These are phyloP conservation scores for Anagrus nilaparvatae DNA, from an alignment of 1,140 invertebrate species.

Conservation along the genomic window DNA sequence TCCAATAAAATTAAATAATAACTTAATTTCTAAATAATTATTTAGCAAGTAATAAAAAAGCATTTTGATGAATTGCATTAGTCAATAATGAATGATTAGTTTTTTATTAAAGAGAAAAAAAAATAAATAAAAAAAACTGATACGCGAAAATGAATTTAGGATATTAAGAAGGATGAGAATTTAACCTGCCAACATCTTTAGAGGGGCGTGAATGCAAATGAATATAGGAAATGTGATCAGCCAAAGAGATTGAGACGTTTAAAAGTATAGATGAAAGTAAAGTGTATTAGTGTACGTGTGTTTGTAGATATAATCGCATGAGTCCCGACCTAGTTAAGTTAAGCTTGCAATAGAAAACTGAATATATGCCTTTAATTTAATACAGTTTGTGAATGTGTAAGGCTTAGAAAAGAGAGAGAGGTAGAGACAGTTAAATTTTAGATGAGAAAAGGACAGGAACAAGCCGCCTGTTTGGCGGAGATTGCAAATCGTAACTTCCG, in stretches of 20 bases:
- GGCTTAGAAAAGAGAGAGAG: no score
- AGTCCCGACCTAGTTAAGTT: constrained; percentile 14
- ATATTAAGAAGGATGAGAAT: no score
- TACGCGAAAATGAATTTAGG: not conserved
- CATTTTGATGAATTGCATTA: not conserved
- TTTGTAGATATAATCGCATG: no score
- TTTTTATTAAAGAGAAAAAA: not conserved
- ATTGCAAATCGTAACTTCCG: constrained; percentile 27
- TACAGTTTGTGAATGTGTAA: no score
- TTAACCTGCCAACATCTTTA: not conserved
- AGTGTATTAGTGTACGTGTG: no score
- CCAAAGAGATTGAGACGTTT: constrained; percentile 10
- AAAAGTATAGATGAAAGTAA: no score
- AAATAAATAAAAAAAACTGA: not conserved
- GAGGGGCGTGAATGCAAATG: constrained; percentile 15
- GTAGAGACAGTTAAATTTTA: no score
- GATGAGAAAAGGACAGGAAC: no score
- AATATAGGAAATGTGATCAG: constrained; percentile 14
- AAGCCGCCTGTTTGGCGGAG: constrained; percentile 16
- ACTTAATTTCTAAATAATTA: no score
- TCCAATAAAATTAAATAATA: no score
- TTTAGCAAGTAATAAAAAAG: not conserved
- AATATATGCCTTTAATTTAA: no score
- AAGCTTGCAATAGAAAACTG: no score
- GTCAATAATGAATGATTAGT: not conserved